Evolutionary conservation across 2,797 vertebrate species (phyloP), one percentile per base, ranked within the genome.

Genomic region (Ispidina picta): DNA sequence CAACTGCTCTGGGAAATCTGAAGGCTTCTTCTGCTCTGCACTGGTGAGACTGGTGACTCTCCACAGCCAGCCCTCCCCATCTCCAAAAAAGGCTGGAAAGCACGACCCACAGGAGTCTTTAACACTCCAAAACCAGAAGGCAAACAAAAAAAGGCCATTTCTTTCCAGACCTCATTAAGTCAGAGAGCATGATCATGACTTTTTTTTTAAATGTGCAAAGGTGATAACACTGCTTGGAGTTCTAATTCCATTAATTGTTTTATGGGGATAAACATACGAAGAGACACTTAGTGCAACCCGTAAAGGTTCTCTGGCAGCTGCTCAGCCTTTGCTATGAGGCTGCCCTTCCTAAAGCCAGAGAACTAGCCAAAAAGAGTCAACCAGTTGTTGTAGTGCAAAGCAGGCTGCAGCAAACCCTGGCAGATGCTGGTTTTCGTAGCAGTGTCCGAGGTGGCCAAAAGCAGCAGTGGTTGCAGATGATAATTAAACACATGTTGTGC

Each of bases 101-200:
- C 59, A 22, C 0, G 0, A 31, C 93, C 79, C 86, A 12, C 9
- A 90, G 92, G 94, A 92, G 84, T 6, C 59, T 46, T 87, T 76
- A 69, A 73, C 90, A 46, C 86, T 72, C 8, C 0, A 60, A 74
- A 65, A 83, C 8, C 74, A 88, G 72, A 55, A 87, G 75, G 72
- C 65, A 74, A 94, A 89, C 37, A 43, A 64, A 77, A 88, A 62
- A n/a, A 44, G 5, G 71, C 25, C 69, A 23, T 73, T 88, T 79
- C 54, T 95, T 84, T 55, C 72, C 80, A 58, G 87, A 92, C 77
- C 89, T 93, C 88, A 79, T 88, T 89, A 91, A 68, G 83, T 41
- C 16, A 0, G 75, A 86, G 51, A 49, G 13, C 65, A 75, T 2
- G 43, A 91, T 90, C 88, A 86, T 75, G 76, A 80, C 80, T 84